These are phyloP conservation scores for Watsonalla cultraria DNA, from an alignment of 2,888 invertebrate genomes.

Conservation along the genomic window DNA sequence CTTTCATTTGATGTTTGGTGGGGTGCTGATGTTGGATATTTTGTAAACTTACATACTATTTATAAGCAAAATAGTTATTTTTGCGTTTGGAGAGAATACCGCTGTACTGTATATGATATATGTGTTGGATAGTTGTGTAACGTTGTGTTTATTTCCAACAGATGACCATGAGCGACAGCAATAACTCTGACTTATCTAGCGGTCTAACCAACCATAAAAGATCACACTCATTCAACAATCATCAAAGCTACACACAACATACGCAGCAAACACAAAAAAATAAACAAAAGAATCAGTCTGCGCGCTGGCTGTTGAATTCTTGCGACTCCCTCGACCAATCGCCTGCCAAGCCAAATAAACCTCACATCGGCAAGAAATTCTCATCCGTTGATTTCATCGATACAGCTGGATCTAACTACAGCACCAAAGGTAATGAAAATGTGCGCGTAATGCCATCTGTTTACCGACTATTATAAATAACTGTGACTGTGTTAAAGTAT, in stretches of 20 bases:
- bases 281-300: conserved; percentile 80
- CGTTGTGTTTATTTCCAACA: conserved; percentile 41
- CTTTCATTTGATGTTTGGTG: conserved; percentile 37
- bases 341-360: conserved; percentile 63
- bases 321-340: conserved; percentile 73
- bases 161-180: conserved; percentile 82
- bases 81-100: conserved; percentile 5
- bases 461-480: not conserved
- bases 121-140: conserved; percentile 10
- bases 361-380: conserved; percentile 79
- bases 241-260: conserved; percentile 83
- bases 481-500: not conserved
- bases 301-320: conserved; percentile 71
- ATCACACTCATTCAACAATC: conserved; percentile 84
- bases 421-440: conserved; percentile 66
- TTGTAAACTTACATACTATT: conserved; percentile 23
- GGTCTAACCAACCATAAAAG: conserved; percentile 81
- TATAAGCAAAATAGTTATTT: not conserved
- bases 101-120: not conserved
- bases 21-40: conserved; percentile 31
- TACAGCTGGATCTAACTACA: conserved; percentile 76
- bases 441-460: not conserved
- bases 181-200: conserved; percentile 70
- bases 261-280: conserved; percentile 78
- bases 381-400: conserved; percentile 76